Percentiles rank a stretch among this genome's conserved stretches.
Evolutionary conservation across 2,888 invertebrate species (phyloP).

Genomic region (Subacronicta megacephala): DNA sequence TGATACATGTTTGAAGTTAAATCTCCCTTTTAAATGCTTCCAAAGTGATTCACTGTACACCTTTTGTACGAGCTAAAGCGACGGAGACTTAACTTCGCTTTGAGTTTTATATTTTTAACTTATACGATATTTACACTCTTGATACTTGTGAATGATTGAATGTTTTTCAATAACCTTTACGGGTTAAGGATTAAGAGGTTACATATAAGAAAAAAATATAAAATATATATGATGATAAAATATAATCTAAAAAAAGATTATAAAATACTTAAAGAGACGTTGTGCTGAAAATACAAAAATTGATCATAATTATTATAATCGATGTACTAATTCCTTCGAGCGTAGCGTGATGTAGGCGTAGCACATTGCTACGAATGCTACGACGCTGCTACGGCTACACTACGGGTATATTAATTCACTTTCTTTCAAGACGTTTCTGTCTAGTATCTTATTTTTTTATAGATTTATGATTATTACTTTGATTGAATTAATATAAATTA

Average conservation of each 20-base stretch:
- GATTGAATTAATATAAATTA: too few relatives aligned
- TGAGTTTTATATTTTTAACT: constrained; percentile 53
- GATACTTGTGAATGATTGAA: background rate
- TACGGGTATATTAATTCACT: background rate
- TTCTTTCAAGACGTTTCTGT: background rate
- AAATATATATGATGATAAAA: too few relatives aligned
- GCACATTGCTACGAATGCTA: constrained; percentile 2
- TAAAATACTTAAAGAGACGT: too few relatives aligned
- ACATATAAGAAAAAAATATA: too few relatives aligned
- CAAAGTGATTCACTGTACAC: constrained; percentile 83
- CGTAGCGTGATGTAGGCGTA: background rate
- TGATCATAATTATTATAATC: too few relatives aligned
- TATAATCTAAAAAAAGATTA: too few relatives aligned
- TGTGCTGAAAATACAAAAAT: too few relatives aligned
- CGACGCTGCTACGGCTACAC: background rate
- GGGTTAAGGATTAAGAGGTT: too few relatives aligned
- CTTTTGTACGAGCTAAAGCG: constrained; percentile 77
- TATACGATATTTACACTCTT: constrained; percentile 14
- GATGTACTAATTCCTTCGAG: background rate
- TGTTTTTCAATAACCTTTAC: too few relatives aligned
- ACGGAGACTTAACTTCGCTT: constrained; percentile 65
- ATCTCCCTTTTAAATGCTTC: constrained; percentile 85
- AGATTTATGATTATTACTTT: too few relatives aligned
- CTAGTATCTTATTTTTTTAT: background rate
- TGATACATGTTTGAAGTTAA: constrained; percentile 86